These are phyloP conservation scores for Kradibia gibbosae DNA, from an alignment of 1,140 invertebrate species.

Conservation along the genomic window DNA sequence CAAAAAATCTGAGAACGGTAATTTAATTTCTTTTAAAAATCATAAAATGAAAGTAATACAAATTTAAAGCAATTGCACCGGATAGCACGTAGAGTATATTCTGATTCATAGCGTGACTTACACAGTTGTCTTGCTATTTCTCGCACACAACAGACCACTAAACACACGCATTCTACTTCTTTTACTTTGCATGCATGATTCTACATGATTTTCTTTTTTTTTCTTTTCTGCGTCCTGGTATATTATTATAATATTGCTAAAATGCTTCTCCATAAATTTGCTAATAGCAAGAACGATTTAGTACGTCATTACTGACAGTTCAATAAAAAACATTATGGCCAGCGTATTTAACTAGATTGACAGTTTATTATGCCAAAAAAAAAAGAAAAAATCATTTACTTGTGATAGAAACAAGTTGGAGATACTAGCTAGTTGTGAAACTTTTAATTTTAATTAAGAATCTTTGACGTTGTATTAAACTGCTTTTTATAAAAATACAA, in stretches of 20 bases:
- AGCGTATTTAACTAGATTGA: not conserved
- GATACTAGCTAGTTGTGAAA: not conserved
- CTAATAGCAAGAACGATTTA: constrained; percentile 14
- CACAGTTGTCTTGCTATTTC: constrained; percentile 60
- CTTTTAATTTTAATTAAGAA: no score
- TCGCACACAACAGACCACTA: constrained; percentile 63
- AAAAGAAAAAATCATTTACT: not conserved
- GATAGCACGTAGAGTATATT: constrained; percentile 58
- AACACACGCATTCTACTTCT: constrained; percentile 59
- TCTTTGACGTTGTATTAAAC: no score
- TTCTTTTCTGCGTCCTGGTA: not conserved
- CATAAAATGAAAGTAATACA: not conserved
- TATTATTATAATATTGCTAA: constrained; percentile 5
- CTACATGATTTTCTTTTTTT: constrained; percentile 47
- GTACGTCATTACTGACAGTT: constrained; percentile 1
- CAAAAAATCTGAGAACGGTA: not conserved
- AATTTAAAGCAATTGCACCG: constrained; percentile 53
- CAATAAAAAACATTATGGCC: constrained; percentile 3
- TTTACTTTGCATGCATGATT: constrained; percentile 66
- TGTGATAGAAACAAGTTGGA: constrained; percentile 20
- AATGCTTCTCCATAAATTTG: constrained; percentile 28
- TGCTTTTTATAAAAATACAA: no score
- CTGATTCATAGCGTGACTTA: constrained; percentile 52
- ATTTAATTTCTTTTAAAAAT: constrained; percentile 15
- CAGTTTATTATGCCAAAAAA: not conserved